Percentiles rank a stretch among this genome's conserved stretches.
Conservation (phyloP, 2,888 invertebrate species). For the Diarsia brunnea region DNA sequence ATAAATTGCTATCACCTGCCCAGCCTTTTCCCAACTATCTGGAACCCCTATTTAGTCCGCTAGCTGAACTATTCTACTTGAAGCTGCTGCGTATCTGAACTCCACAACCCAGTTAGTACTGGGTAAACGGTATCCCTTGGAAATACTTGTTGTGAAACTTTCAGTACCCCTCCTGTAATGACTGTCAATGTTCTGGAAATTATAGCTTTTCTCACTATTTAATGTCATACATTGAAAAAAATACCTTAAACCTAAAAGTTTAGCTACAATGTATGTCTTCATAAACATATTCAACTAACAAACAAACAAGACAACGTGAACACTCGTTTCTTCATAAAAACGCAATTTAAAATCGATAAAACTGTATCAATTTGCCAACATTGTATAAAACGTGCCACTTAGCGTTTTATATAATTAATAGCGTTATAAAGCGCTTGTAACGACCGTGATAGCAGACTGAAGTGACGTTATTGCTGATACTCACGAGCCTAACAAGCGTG, state of each 20-base stretch:
- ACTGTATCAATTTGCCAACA: not conserved
- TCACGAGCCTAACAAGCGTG: not conserved
- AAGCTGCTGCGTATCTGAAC: not conserved
- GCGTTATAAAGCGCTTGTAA: slow-evolving; percentile 28
- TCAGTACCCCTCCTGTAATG: not conserved
- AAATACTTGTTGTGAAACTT: not conserved
- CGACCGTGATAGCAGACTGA: slow-evolving; percentile 16
- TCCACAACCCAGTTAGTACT: not conserved
- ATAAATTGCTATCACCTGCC: not conserved
- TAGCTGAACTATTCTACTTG: not conserved
- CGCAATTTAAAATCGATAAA: not conserved
- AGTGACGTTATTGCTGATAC: slow-evolving; percentile 13
- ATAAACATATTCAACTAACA: no score
- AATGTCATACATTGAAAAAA: not conserved
- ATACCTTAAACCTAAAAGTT: not conserved
- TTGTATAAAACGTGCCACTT: slow-evolving; percentile 18
- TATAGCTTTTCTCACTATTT: not conserved
- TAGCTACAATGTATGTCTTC: no score
- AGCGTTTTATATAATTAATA: slow-evolving; percentile 36
- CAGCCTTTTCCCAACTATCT: no score
- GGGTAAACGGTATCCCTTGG: not conserved
- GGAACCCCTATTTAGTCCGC: not conserved
- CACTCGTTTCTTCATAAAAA: no score
- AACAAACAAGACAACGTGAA: no score
- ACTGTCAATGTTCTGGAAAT: not conserved